Base-by-base conservation (phyloP, 2,113 vertebrate species). In the Struthidea cinerea region DNA sequence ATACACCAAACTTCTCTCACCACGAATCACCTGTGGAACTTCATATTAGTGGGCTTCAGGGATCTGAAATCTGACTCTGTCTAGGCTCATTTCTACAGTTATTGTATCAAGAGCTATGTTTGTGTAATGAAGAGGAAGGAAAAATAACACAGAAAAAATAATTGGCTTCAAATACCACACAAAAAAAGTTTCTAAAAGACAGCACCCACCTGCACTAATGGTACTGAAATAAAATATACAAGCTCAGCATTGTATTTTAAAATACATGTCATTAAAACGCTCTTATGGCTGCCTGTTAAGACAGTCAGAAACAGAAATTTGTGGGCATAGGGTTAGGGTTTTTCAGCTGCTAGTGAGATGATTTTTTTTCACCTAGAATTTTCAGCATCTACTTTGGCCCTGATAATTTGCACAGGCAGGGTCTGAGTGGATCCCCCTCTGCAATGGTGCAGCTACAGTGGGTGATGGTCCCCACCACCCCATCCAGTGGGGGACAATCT, bases 351-450 rank as follows among this genome's bases (percentile, higher is more conserved):
- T 13, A 39, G 11, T 7, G 23, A 33, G 12, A 30, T 60, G 27
- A 16, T 49, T 24, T 6, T 68, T 21, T 68, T 71, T 69, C 41
- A 50, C 28, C 0, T 10, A 22, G 23, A 24, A 6, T 59, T 73
- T 86, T 46, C 46, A 83, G 23, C 28, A 15, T 30, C 37, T 88
- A 6, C 49, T 91, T 76, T 46, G 78, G 21, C 49, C 85, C 26
- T n/a, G 44, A 13, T 59, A 6, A 28, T 57, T 7, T 39, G 22
- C 49, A 71, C 78, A 49, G 27, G 21, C 61, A 61, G 41, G 13
- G 17, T 13, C 32, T 0, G 5, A 68, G 44, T 22, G 47, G 10
- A 47, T 0, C 2, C 26, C 5, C 3, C 47, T 57, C 26, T 1
- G 4, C 32, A 16, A 2, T 1, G 41, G 24, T 41, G 41, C 32